These are phyloP conservation scores for Araneus ventricosus DNA, from an alignment of 1,140 invertebrate genomes.

Conservation along the genomic window DNA sequence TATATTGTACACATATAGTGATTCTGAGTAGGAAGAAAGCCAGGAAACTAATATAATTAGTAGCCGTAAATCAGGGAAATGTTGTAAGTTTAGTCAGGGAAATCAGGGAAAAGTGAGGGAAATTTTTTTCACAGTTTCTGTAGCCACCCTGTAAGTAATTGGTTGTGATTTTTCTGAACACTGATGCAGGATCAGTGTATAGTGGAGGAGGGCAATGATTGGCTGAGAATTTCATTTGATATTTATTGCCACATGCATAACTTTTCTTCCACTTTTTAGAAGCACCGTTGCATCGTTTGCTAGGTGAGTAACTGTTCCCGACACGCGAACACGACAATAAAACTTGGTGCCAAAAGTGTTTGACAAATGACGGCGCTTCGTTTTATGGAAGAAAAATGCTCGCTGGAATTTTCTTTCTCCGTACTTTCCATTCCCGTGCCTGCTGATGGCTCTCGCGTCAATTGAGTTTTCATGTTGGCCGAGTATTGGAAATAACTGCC, in stretches of 20 bases:
- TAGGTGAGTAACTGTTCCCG: not conserved
- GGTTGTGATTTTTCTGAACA: no score
- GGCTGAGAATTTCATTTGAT: not conserved
- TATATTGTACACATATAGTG: no score
- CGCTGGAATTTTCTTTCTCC: not conserved
- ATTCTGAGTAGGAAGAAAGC: no score
- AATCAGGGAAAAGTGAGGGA: no score
- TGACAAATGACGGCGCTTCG: not conserved
- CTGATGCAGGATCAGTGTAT: no score
- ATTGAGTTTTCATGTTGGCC: not conserved
- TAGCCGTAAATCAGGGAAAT: no score
- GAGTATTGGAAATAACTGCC: slow-evolving; percentile 40
- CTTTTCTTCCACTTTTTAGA: not conserved
- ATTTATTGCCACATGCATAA: not conserved
- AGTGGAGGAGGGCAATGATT: no score
- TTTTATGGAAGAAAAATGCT: not conserved
- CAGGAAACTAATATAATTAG: no score
- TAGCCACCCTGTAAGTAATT: no score
- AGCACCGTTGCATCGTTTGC: not conserved
- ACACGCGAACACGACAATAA: not conserved
- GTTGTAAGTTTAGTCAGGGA: no score
- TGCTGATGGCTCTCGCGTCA: not conserved
- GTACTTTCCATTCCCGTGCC: not conserved
- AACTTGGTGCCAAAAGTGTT: not conserved
- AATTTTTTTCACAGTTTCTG: no score